Evolutionary conservation across 2,888 invertebrate species (phyloP), one percentile per base, ranked within the genome.

Genomic region (Timandra comae): DNA sequence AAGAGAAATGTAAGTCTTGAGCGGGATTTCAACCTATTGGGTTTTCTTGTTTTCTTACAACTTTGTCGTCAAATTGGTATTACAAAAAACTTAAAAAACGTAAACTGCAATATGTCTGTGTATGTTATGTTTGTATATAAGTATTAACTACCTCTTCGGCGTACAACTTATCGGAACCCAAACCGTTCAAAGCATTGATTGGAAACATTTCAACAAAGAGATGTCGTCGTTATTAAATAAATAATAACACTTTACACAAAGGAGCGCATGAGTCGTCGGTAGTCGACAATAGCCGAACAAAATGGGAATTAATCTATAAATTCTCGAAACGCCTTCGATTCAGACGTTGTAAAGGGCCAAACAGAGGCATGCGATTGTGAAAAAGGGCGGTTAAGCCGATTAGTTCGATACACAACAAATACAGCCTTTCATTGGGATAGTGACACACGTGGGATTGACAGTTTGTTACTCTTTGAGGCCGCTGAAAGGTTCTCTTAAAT

Each of bases 241-340:
- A 82, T 79, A 84, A 78, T 72, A 74, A 74, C 71, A 70, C 37
- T 45, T 21, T 35, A 41, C 52, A 81, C 78, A 79, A 79, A 65
- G 59, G 54, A 37, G 44, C 52, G 46, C 36, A 29, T 27, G 52
- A 67, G 62, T 63, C 70, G 71, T 65, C 69, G 73, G 78, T 73
- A 76, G 76, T 54, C 63, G 41, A 81, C 81, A 85, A 84, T 78
- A 52, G 72, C 42, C 72, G 72, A 77, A 84, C 80, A 84, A 77
- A 82, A 77, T 77, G 72, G 63, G 78, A 80, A 81, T 78, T 82
- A 76, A 79, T 82, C 77, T 68, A 82, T 80, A 75, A 73, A 78
- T 81, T 78, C 73, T 68, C 68, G 61, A 75, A 79, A 79, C 77
- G 78, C 76, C 79, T 80, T 69, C 75, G 67, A 70, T 72, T 72